Evolutionary conservation across 2,113 vertebrate species (phyloP), one percentile per base, ranked within the genome.

Genomic region (Geothlypis trichas): DNA sequence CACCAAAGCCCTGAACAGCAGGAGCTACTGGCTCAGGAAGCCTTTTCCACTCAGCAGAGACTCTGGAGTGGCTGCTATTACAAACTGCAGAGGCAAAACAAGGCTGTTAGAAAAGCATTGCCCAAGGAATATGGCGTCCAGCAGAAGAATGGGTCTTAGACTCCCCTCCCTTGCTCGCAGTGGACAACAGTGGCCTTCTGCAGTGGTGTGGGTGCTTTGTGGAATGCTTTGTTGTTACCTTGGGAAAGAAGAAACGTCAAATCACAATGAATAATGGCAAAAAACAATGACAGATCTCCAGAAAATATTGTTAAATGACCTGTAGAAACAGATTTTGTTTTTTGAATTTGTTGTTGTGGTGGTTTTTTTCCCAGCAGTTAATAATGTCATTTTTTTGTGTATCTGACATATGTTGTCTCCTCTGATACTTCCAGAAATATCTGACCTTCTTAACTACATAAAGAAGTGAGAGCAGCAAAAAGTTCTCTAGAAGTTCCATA

Each of bases 1-100:
- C 51, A 65, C 28, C 0, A 0, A 44, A 68, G 16, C 33, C 15
- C 15, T 28, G 14, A 9, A 19, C 42, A 66, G 0, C 8, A 55
- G n/a, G 11, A 83, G 15, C 33, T 57, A 39, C 10, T 57, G 31
- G 42, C 37, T 69, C 49, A 52, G 44, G 22, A 44, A 85, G 3
- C 2, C 13, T 76, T 80, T 79, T 73, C 16, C 21, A 44, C 67
- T 61, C 22, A 18, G 6, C 2, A 67, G 35, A 59, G 20, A 57
- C 63, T 85, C 57, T 61, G 0, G 3, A 59, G 21, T 57, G 59
- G 59, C 52, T 81, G 33, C 57, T 81, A 8, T n/a, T 63, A 26
- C 22, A 62, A 59, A 71, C 30, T 71, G 13, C 59, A 90, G 39
- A 81, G 47, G 41, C 18, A 62, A 80, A 35, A 83, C 41, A 74